Evolutionary conservation across 92 coral and sea anemone species (phyloP), one percentile per base, ranked within the genome.

Genomic region (Nematostella vectensis): DNA sequence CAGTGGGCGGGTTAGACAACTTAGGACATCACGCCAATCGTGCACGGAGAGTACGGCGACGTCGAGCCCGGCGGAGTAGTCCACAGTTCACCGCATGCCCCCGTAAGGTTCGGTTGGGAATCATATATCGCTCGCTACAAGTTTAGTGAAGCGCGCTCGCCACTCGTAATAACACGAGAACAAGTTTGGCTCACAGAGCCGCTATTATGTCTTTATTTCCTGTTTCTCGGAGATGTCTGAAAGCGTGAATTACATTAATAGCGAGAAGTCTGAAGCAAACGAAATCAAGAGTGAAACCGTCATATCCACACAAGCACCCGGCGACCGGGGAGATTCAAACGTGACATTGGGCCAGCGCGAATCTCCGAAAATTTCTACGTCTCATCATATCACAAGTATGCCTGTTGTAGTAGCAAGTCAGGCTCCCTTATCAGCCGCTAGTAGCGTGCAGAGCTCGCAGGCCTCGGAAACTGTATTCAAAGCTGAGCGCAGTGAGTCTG

Each of bases 41-140:
- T 74, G 58, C 69, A n/a, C n/a, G 69, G 95, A 83, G 84, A 68
- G 80, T 64, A 68, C 68, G 76, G 65, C 68, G 84, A 39, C 95
- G 81, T 67, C 81, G 77, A 61, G 47, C 59, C 65, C 61, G 64
- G 69, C 58, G 62, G 48, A 64, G 70, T 42, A 54, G 59, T 39
- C 28, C 67, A 47, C 67, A 63, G 78, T 63, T 77, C 58, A 61
- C 54, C 72, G 69, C 39, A 66, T 71, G 83, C 51, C 48, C 17
- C 70, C 72, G 78, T 60, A 57, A 61, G 28, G 51, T 10, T 6
- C 40, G 40, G 40, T 33, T 33, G 8, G 15, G 15, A 33, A 33
- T 33, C n/a, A n/a, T n/a, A n/a, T n/a, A n/a, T n/a, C n/a, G n/a
- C n/a, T n/a, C n/a, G n/a, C n/a, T n/a, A n/a, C n/a, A n/a, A n/a